These are phyloP conservation scores for Carcharodon carcharias DNA, from an alignment of 2,797 vertebrate genomes.

Conservation along the genomic window DNA sequence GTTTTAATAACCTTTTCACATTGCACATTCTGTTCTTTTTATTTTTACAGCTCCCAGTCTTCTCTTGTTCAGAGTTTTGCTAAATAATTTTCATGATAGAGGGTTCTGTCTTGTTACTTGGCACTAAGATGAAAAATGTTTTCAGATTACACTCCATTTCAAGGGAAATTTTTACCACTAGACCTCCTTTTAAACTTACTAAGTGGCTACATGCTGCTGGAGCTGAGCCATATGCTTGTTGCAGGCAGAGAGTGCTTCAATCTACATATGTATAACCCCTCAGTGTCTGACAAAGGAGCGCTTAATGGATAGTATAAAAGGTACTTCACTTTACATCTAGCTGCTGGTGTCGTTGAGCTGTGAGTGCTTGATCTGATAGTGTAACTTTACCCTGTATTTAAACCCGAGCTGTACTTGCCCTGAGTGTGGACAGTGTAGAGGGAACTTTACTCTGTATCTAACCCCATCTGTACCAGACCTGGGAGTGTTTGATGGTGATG, in stretches of 20 bases:
- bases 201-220: not conserved
- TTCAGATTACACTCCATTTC: conserved; percentile 4
- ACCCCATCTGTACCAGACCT: not conserved
- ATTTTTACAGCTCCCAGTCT: conserved; percentile 30
- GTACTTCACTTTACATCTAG: not conserved
- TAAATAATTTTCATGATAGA: not conserved
- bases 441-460: not conserved
- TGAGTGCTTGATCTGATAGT: not conserved
- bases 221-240: not conserved
- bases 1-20: conserved; percentile 23
- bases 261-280: not conserved
- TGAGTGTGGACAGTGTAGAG: no score
- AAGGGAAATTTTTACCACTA: not conserved
- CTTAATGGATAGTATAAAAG: not conserved
- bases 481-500: not conserved
- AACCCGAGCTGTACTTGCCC: not conserved
- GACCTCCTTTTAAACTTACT: not conserved
- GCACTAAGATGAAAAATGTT: not conserved
- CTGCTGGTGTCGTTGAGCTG: not conserved
- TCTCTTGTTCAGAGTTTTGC: not conserved
- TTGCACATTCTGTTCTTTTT: conserved; percentile 17
- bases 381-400: not conserved
- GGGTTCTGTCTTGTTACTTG: not conserved
- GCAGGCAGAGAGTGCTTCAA: not conserved
- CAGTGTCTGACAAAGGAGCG: not conserved